Percentiles rank a stretch among this genome's conserved stretches.
phyloP scores from a whole-genome alignment of 2,888 invertebrate genomes.

The Teleogryllus oceanicus region DNA sequence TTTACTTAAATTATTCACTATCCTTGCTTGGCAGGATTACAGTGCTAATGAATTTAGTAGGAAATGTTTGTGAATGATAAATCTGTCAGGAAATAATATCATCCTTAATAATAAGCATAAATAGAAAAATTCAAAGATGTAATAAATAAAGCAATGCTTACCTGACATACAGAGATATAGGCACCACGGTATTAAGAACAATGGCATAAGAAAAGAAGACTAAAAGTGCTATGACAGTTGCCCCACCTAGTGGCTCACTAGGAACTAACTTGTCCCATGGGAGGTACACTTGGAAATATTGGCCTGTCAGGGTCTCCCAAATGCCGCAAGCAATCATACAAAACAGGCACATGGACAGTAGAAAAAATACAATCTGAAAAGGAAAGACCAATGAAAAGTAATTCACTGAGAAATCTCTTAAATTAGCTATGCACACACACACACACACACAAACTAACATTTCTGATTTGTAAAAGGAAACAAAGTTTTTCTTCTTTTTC shows the following conservation, averaged over 20 bases:
- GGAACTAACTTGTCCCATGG: slow-evolving; percentile 95
- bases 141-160: slow-evolving; percentile 46
- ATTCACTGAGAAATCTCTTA: slow-evolving; percentile 30
- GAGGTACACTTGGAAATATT: slow-evolving; percentile 83
- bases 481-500: too few species aligned
- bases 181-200: slow-evolving; percentile 98
- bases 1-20: too few species aligned
- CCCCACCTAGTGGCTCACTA: slow-evolving; percentile 71
- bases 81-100: too few species aligned
- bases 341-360: slow-evolving; percentile 95
- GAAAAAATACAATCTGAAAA: slow-evolving; percentile 93
- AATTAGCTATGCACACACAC: too few species aligned
- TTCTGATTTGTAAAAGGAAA: too few species aligned
- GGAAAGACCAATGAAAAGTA: slow-evolving; percentile 33
- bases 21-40: too few species aligned
- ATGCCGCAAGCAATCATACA: slow-evolving; percentile 96
- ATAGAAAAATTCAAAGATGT: neutral
- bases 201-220: slow-evolving; percentile 99
- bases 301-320: slow-evolving; percentile 93
- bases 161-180: slow-evolving; percentile 98
- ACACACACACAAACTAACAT: too few species aligned
- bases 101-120: neutral
- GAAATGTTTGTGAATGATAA: too few species aligned
- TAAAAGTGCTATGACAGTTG: slow-evolving; percentile 89
- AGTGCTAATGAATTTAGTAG: too few species aligned